A percentile compares a stretch with the other conserved stretches of the same genome.
phyloP scores from a whole-genome alignment of 2,113 vertebrate genomes.

The Balaenoptera acutorostrata region DNA sequence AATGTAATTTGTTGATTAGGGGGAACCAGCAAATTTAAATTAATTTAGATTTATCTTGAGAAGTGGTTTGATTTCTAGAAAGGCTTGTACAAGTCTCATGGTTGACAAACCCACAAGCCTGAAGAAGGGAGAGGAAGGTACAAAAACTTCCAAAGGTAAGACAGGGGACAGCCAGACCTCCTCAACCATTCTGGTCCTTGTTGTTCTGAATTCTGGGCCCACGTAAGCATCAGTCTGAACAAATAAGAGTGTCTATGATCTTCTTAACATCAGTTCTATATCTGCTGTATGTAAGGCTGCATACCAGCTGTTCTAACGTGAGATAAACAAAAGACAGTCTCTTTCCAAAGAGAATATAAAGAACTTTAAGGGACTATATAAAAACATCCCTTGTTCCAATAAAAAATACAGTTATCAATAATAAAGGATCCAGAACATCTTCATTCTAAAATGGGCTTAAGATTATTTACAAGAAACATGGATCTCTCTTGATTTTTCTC shows the following conservation, averaged over 20 bases:
- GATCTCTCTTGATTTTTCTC: not conserved
- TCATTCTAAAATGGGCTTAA: not conserved
- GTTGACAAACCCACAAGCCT: not conserved
- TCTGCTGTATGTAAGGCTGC: not conserved
- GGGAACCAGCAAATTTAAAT: not conserved
- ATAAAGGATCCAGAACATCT: not conserved
- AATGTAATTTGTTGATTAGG: not conserved
- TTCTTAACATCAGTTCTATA: too few species aligned
- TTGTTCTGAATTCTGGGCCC: not conserved
- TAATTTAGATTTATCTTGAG: not conserved
- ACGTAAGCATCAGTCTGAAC: not conserved
- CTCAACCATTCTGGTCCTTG: not conserved
- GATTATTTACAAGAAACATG: not conserved
- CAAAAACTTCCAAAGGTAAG: not conserved
- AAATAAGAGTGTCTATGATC: not conserved
- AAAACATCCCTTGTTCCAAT: not conserved
- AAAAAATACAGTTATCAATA: not conserved
- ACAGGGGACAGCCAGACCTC: accelerated
- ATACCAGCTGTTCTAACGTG: not conserved
- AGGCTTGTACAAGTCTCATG: not conserved
- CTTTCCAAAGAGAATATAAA: not conserved
- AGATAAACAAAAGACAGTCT: not conserved
- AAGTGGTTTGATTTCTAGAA: not conserved
- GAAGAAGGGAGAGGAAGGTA: not conserved
- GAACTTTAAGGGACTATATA: not conserved